Evolutionary conservation across 64 coral and sea anemone species (phyloP), one percentile per base, ranked within the genome.

Genomic region (Stichodactyla helianthus): DNA sequence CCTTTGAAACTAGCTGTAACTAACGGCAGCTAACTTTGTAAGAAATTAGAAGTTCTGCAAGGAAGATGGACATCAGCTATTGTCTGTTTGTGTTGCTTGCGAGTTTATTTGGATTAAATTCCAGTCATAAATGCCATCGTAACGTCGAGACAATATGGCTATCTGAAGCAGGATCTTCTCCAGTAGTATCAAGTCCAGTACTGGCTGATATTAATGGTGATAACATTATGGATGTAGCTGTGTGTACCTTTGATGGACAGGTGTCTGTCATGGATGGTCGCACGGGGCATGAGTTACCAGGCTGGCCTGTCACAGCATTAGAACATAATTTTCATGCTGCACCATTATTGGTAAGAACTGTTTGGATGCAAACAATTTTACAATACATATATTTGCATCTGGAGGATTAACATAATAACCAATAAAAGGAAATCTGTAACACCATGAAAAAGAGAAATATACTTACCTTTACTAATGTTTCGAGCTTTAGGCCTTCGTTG

Each of bases 121-220:
- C 26, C 50, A 12, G 78, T 15, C 93, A 88, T 53, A 89, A 90
- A 9, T 95, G 94, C 18, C 90, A 90, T 61, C 88, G 85, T 63
- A 77, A 89, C 31, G 82, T 95, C 9, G 91, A 93, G 28, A 68
- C 85, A 15, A 7, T 90, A 50, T 98, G 96, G 96, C 77, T 84
- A 1, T 61, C 85, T 51, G 85, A 89, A 19, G 85, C 86, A 22
- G 83, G 96, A 9, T 87, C 93, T 7, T 89, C 93, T 17, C 89
- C 96, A 19, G 83, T 98, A 4, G 90, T 98, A 20, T 98, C 93
- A 54, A 89, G 89, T 60, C 90, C 96, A 8, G 20, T 98, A 11
- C 19, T 98, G 26, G 93, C 86, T 52, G 90, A 94, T 89, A 20
- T 95, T 10, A 94, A 95, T 77, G 90, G 90, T 1, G 90, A 92